These are phyloP conservation scores for Sipha maydis DNA, from an alignment of 2,888 invertebrate genomes.

Conservation along the genomic window DNA sequence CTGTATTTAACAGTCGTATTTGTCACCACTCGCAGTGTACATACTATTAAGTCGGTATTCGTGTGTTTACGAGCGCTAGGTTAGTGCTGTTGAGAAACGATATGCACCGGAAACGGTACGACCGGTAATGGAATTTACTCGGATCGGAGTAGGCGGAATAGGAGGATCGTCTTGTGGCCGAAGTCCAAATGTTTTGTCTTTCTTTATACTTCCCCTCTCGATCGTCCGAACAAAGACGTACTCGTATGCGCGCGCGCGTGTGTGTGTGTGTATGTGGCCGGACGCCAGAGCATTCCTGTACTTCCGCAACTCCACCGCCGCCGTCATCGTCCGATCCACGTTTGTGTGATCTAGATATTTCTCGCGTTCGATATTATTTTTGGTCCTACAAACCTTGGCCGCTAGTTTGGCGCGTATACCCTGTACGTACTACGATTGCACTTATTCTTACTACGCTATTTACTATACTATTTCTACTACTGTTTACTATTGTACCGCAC, in stretches of 20 bases:
- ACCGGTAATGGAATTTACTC: slow-evolving; percentile 50
- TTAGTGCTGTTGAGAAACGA: background rate
- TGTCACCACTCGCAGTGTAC: background rate
- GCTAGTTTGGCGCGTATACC: background rate
- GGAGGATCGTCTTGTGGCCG: slow-evolving; percentile 34
- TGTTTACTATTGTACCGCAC: too few species aligned
- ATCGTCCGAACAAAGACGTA: background rate
- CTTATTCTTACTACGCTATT: background rate
- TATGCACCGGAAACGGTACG: slow-evolving; percentile 44
- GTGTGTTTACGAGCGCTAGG: background rate
- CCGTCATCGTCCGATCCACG: background rate
- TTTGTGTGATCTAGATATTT: slow-evolving; percentile 40
- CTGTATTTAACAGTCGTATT: background rate
- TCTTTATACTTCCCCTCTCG: background rate
- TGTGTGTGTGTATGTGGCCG: background rate
- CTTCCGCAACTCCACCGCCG: slow-evolving; percentile 45
- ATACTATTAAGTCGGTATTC: background rate
- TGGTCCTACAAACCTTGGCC: slow-evolving; percentile 45
- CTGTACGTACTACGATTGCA: background rate
- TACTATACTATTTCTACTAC: too few species aligned
- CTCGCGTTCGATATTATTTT: slow-evolving; percentile 26
- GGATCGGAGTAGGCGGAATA: slow-evolving; percentile 17
- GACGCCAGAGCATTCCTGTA: slow-evolving; percentile 31
- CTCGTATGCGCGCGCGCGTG: background rate
- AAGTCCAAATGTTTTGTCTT: slow-evolving; percentile 43